Conservation (phyloP, 2,797 vertebrate genomes). For the Mallotus villosus region DNA sequence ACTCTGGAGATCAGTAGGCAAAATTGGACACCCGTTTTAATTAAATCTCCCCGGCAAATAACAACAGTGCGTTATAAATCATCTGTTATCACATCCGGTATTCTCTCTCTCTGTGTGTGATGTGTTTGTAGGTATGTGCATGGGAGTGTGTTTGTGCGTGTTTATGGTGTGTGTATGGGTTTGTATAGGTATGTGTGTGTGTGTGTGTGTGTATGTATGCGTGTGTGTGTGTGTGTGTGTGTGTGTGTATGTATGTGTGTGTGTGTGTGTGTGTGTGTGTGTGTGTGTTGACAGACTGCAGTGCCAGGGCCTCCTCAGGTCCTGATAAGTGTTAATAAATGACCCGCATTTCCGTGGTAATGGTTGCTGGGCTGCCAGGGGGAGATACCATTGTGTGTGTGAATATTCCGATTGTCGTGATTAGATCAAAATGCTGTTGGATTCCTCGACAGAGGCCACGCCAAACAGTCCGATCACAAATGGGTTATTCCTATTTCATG, state of each 20-base stretch:
- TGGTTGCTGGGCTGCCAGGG: constrained; percentile 3
- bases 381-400: constrained; percentile 10
- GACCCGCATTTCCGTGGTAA: constrained; percentile 4
- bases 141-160: not conserved
- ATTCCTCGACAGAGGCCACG: constrained; percentile 1
- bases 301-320: constrained; percentile 3
- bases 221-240: not conserved
- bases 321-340: constrained; percentile 14
- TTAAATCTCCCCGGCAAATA: not conserved
- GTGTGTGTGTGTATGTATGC: too few species aligned
- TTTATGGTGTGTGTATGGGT: not conserved
- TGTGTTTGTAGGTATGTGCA: too few species aligned
- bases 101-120: not conserved
- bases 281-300: constrained; percentile 1
- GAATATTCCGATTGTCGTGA: constrained; percentile 6
- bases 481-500: not conserved
- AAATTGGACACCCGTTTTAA: constrained; percentile 9
- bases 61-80: constrained; percentile 4
- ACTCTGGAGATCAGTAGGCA: not conserved
- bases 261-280: not conserved
- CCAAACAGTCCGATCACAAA: not conserved
- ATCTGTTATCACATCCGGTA: not conserved
- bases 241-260: not conserved
- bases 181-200: not conserved
- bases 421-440: constrained; percentile 6